Evolutionary conservation across 2,797 vertebrate species (phyloP).

Genomic region (Bucorvus abyssinicus): DNA sequence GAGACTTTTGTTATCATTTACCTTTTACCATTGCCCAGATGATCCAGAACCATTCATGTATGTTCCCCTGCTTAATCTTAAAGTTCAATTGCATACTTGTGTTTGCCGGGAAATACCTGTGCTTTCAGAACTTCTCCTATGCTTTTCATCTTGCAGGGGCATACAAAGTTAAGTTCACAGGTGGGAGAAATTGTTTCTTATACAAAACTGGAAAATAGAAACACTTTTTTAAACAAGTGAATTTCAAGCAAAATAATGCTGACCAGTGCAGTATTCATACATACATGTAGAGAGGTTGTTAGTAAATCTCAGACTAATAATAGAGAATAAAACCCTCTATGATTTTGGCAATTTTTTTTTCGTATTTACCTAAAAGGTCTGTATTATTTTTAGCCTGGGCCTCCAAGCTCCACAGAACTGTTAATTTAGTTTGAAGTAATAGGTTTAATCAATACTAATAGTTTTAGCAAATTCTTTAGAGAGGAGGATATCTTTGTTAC

Average conservation of each 20-base stretch:
- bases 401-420: neutral
- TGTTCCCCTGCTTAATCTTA: neutral
- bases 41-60: conserved; percentile 74
- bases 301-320: neutral
- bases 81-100: neutral
- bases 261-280: neutral
- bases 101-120: neutral
- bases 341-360: neutral
- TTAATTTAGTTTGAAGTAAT: neutral
- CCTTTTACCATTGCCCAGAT: conserved; percentile 74
- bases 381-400: neutral
- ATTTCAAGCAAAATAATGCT: neutral
- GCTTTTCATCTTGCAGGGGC: neutral
- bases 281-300: neutral
- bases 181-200: neutral
- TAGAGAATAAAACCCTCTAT: neutral
- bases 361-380: neutral
- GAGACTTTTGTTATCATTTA: conserved; percentile 66
- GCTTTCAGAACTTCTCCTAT: neutral
- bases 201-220: neutral
- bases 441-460: neutral
- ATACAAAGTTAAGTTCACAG: neutral
- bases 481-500: neutral
- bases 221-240: neutral
- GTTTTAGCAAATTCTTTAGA: neutral